Conservation (phyloP, 2,113 vertebrate species). For the Orthonyx spaldingii region DNA sequence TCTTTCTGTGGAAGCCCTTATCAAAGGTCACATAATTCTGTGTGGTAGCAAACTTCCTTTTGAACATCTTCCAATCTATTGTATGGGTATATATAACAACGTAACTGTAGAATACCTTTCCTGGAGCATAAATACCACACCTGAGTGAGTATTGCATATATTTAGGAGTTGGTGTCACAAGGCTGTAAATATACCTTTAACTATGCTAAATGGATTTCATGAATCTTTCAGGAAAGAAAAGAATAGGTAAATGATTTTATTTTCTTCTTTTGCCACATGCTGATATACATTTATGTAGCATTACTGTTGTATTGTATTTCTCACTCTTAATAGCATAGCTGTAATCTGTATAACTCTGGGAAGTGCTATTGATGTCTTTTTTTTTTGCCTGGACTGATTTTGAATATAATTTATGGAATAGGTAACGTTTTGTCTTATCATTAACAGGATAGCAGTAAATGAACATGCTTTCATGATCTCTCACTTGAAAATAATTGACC, state of each 20-base stretch:
- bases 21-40: not conserved
- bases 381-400: not conserved
- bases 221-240: not conserved
- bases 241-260: not conserved
- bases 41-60: not conserved
- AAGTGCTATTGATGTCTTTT: not conserved
- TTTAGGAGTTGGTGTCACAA: not conserved
- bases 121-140: not conserved
- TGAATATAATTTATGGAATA: not conserved
- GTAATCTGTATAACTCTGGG: not conserved
- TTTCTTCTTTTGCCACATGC: not conserved
- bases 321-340: not conserved
- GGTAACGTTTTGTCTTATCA: not conserved
- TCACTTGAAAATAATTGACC: conserved; percentile 93
- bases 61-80: not conserved
- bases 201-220: not conserved
- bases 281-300: not conserved
- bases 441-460: conserved; percentile 92
- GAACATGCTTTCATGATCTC: conserved; percentile 90
- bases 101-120: not conserved
- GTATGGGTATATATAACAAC: not conserved
- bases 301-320: not conserved
- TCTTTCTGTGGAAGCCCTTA: not conserved
- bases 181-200: not conserved
- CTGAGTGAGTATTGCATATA: not conserved